Conservation (phyloP, 2,113 vertebrate species). For the Sphyrna mokarran region DNA sequence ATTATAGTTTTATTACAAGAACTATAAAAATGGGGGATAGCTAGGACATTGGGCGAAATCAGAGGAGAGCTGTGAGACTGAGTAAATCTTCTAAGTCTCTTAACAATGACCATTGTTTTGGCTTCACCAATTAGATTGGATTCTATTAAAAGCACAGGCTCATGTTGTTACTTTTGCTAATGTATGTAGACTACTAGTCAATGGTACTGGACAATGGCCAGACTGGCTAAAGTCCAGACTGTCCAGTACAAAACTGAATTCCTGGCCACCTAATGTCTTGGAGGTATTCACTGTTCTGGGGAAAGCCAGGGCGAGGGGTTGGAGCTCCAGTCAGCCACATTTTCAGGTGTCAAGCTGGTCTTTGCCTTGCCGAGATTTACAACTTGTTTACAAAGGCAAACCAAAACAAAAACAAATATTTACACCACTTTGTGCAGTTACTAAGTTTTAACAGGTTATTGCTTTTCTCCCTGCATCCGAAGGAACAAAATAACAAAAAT, state of each 20-base stretch:
- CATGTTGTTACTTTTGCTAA: neutral
- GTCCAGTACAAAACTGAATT: too few species aligned
- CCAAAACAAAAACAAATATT: slow-evolving; percentile 21
- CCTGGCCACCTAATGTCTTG: neutral
- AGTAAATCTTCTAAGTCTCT: too few species aligned
- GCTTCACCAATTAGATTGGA: too few species aligned
- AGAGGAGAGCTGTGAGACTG: too few species aligned
- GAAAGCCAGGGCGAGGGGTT: neutral
- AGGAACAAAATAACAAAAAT: slow-evolving; percentile 8
- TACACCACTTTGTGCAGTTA: slow-evolving; percentile 20
- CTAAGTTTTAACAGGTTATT: slow-evolving; percentile 33
- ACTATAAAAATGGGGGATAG: too few species aligned
- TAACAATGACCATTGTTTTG: too few species aligned
- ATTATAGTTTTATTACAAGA: too few species aligned
- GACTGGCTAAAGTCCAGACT: neutral
- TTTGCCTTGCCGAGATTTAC: neutral
- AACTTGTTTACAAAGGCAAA: slow-evolving; percentile 27
- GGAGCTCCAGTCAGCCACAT: neutral
- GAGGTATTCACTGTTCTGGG: neutral
- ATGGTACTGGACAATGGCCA: neutral
- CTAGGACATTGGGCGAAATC: too few species aligned
- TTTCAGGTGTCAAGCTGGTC: neutral
- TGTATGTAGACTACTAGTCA: neutral
- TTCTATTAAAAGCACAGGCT: neutral
- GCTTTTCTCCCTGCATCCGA: slow-evolving; percentile 31